These are phyloP conservation scores for Planiliza haematocheilus DNA, from an alignment of 2,113 vertebrate genomes.

Conservation along the genomic window DNA sequence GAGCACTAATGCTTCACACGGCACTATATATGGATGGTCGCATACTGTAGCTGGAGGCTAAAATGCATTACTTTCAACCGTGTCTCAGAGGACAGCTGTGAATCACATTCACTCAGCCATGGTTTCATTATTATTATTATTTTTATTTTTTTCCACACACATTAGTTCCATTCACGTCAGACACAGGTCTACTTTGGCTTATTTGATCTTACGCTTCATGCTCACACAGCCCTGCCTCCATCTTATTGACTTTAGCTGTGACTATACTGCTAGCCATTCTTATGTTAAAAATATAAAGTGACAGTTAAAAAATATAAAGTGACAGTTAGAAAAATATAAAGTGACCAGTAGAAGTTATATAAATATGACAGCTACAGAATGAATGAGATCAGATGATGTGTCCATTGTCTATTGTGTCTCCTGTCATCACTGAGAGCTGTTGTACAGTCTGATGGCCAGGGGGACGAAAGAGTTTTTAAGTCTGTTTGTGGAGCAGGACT, in stretches of 20 bases:
- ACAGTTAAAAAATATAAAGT: too few relatives aligned
- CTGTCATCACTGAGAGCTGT: too few relatives aligned
- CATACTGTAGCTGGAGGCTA: slow-evolving; percentile 51
- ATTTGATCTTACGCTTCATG: not conserved
- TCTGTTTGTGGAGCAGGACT: too few relatives aligned
- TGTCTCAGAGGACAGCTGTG: slow-evolving; percentile 24
- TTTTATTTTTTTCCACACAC: slow-evolving; percentile 3
- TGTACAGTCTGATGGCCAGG: too few relatives aligned
- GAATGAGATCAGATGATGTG: too few relatives aligned
- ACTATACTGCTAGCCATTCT: not conserved
- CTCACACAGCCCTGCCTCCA: not conserved
- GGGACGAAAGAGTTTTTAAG: too few relatives aligned
- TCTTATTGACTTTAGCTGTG: not conserved
- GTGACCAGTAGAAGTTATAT: too few relatives aligned
- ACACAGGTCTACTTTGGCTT: not conserved
- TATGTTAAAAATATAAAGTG: too few relatives aligned
- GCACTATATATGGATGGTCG: slow-evolving; percentile 48
- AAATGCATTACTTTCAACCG: slow-evolving; percentile 48
- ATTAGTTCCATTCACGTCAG: not conserved
- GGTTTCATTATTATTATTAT: not conserved
- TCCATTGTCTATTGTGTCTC: too few relatives aligned
- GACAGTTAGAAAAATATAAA: too few relatives aligned
- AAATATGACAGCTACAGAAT: too few relatives aligned
- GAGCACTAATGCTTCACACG: slow-evolving; percentile 48
- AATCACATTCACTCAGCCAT: not conserved